Conservation (phyloP, 1,140 invertebrate genomes). For the Drosophila pectinifera region DNA sequence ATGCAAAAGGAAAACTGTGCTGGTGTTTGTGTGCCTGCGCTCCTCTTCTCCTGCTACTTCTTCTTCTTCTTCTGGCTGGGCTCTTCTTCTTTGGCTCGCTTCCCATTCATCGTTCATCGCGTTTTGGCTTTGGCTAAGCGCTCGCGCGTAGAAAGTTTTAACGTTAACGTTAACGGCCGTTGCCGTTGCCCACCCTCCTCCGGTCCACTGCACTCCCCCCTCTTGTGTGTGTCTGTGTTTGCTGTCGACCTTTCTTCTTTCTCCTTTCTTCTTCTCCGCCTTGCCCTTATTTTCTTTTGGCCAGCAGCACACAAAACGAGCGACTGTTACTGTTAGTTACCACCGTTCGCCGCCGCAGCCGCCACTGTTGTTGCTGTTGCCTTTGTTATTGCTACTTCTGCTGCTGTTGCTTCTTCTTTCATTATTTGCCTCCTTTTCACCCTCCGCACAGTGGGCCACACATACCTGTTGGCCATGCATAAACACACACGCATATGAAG, state of each 20-base stretch:
- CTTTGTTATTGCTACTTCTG: conserved; percentile 20
- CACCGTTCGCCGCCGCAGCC: conserved; percentile 28
- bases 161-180: conserved; percentile 65
- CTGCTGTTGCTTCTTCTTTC: conserved; percentile 5
- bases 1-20: conserved; percentile 66
- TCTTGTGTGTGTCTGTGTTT: conserved; percentile 50
- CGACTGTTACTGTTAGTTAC: conserved; percentile 69
- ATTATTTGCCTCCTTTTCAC: conserved; percentile 4
- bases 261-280: conserved; percentile 58
- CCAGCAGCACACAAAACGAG: conserved; percentile 55
- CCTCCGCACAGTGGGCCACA: conserved; percentile 34
- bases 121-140: conserved; percentile 79
- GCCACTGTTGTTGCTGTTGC: conserved; percentile 20
- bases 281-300: conserved; percentile 75
- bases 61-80: conserved; percentile 31
- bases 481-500: not conserved
- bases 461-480: conserved; percentile 31
- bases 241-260: conserved; percentile 80
- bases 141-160: conserved; percentile 79
- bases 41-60: conserved; percentile 17
- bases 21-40: conserved; percentile 1
- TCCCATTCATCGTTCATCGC: conserved; percentile 38
- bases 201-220: conserved; percentile 37
- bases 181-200: conserved; percentile 44
- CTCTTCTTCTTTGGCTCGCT: conserved; percentile 40